phyloP scores from a whole-genome alignment of 1,140 invertebrate genomes.

The Lethrus apterus region DNA sequence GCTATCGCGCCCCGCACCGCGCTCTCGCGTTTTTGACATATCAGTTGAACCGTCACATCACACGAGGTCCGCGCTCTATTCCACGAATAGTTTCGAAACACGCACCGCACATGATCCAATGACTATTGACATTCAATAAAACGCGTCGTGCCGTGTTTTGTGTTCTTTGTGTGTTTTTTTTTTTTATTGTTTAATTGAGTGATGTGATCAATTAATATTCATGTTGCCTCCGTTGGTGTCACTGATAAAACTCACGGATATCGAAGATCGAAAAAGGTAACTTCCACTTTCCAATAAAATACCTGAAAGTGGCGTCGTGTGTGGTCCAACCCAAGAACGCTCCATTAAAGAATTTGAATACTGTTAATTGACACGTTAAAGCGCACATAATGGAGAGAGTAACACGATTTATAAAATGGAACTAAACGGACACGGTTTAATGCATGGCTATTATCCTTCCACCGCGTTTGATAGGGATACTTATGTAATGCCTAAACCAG shows the following conservation, averaged over 20 bases:
- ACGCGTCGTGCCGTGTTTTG: not conserved
- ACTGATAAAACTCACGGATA: conserved; percentile 14
- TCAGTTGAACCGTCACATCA: conserved; percentile 26
- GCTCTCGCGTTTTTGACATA: conserved; percentile 35
- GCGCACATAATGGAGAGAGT: conserved; percentile 14
- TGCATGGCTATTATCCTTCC: conserved; percentile 23
- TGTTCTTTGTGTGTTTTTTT: conserved; percentile 5
- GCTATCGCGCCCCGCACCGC: conserved; percentile 21
- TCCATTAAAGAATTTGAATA: conserved; percentile 23
- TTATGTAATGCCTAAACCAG: conserved; percentile 31
- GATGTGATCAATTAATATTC: conserved; percentile 25
- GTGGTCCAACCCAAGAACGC: conserved; percentile 23
- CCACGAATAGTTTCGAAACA: conserved; percentile 5
- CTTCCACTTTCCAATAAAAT: conserved; percentile 5
- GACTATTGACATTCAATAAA: not conserved
- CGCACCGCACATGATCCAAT: conserved; percentile 15
- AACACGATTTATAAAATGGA: conserved; percentile 18
- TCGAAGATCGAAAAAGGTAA: conserved; percentile 10
- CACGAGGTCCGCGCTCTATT: conserved; percentile 19
- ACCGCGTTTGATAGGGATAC: conserved; percentile 16
- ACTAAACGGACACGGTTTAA: conserved; percentile 26
- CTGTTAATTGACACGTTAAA: conserved; percentile 34
- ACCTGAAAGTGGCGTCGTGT: conserved; percentile 16
- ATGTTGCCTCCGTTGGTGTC: conserved; percentile 10
- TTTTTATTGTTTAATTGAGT: conserved; percentile 11